Percentiles rank a stretch among this genome's conserved stretches.
These are phyloP conservation scores for Tanypteryx hageni DNA, from an alignment of 2,888 invertebrate genomes.

Conservation along the genomic window DNA sequence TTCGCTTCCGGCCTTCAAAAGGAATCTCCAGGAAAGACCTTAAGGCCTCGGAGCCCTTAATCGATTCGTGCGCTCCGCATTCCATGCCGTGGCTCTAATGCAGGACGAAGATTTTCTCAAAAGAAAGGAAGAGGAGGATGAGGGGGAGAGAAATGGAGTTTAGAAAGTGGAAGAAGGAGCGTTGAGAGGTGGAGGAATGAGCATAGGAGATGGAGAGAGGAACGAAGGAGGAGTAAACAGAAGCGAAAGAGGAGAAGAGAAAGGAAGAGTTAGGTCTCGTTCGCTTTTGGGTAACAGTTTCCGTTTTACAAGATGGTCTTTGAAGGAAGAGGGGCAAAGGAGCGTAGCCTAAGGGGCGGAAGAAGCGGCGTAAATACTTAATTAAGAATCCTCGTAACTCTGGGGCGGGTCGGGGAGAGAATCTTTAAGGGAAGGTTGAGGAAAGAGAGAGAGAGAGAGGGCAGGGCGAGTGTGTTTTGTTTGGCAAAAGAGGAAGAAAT, in stretches of 20 bases:
- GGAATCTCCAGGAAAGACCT: conserved; percentile 32
- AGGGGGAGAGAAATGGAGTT: not conserved
- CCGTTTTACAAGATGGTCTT: not conserved
- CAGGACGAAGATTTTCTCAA: conserved; percentile 30
- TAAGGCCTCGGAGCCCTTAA: conserved; percentile 26
- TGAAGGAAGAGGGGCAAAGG: not conserved
- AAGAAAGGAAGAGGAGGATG: not conserved
- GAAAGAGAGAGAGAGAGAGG: not conserved
- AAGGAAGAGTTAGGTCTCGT: not conserved
- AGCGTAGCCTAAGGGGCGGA: not conserved
- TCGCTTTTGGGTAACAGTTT: not conserved
- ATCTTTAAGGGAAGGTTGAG: not conserved
- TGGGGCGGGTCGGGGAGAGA: not conserved
- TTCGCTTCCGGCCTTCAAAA: conserved; percentile 51
- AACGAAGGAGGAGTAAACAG: not conserved
- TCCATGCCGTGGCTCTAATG: conserved; percentile 54
- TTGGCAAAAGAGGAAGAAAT: conserved; percentile 4
- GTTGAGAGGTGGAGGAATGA: not conserved
- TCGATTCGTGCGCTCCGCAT: conserved; percentile 43
- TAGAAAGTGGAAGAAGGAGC: not conserved
- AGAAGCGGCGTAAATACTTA: conserved; percentile 39
- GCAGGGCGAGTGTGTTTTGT: not conserved
- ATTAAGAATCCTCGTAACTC: conserved; percentile 53
- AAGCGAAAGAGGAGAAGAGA: not conserved
- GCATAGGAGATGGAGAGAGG: not conserved